phyloP scores from a whole-genome alignment of 1,140 invertebrate species.

The Drosophila serrata region DNA sequence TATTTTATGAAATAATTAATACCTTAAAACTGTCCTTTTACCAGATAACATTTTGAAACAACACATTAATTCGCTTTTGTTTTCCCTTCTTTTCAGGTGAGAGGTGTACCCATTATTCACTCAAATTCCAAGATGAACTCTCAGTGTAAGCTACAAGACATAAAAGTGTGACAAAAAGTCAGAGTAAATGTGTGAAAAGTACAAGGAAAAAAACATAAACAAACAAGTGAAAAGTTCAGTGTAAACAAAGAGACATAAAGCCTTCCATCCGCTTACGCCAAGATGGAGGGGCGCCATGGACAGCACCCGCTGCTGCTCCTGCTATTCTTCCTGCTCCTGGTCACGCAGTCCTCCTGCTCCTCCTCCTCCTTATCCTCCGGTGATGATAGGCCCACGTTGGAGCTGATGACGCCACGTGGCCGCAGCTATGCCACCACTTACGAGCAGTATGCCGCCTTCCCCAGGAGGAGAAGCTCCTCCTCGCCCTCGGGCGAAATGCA shows the following conservation, averaged over 20 bases:
- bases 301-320: constrained; percentile 24
- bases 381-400: constrained; percentile 16
- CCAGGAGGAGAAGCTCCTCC: constrained; percentile 72
- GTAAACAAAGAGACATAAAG: constrained; percentile 15
- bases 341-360: constrained; percentile 11
- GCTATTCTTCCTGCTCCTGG: constrained; percentile 46
- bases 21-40: neutral
- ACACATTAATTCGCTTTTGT: neutral
- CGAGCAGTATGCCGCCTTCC: constrained; percentile 76
- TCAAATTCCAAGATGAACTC: constrained; percentile 11
- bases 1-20: neutral
- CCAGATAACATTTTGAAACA: neutral
- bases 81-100: constrained; percentile 36
- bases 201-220: neutral
- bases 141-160: constrained; percentile 30
- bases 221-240: constrained; percentile 6
- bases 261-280: constrained; percentile 18
- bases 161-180: constrained; percentile 35
- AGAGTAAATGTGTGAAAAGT: constrained; percentile 17
- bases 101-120: constrained; percentile 12
- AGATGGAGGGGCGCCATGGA: constrained; percentile 33
- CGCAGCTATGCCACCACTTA: constrained; percentile 76
- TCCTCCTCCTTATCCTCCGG: constrained; percentile 19
- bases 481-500: constrained; percentile 90
- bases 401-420: constrained; percentile 61